phyloP scores from a whole-genome alignment of 1,140 invertebrate species.

The Rhysida immarginata region DNA sequence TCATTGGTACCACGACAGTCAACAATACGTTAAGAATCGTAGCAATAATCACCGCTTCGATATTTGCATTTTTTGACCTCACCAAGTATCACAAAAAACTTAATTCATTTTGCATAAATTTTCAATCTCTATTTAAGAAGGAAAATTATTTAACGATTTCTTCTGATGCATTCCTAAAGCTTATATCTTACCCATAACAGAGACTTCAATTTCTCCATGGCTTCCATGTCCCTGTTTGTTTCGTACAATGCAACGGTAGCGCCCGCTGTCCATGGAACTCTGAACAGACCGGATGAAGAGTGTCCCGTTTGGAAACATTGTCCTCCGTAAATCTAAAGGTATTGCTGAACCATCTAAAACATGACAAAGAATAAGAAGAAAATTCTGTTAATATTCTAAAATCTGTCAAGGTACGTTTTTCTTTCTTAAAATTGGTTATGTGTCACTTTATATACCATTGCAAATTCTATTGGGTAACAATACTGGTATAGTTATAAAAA shows the following conservation, averaged over 20 bases:
- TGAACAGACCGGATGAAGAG: slow-evolving; percentile 42
- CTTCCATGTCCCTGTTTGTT: neutral
- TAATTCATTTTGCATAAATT: too few species aligned
- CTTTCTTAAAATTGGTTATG: neutral
- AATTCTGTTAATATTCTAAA: neutral
- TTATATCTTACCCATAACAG: neutral
- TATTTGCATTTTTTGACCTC: too few species aligned
- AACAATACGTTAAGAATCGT: too few species aligned
- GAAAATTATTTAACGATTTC: too few species aligned
- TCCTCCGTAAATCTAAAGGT: slow-evolving; percentile 27
- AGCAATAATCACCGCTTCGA: too few species aligned
- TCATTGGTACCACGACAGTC: too few species aligned
- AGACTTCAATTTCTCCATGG: neutral
- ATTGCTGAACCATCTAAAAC: slow-evolving; percentile 16
- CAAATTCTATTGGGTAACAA: neutral
- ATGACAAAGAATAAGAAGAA: neutral
- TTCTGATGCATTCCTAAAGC: too few species aligned
- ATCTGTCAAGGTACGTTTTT: neutral
- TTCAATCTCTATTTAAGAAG: too few species aligned
- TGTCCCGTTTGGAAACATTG: slow-evolving; percentile 48
- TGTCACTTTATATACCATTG: neutral
- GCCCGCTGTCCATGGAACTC: slow-evolving; percentile 32
- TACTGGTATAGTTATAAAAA: neutral
- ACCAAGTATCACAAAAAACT: too few species aligned
- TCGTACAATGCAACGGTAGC: slow-evolving; percentile 32